Conservation (phyloP, 2,113 vertebrate genomes). For the Chionodraco myersi region DNA sequence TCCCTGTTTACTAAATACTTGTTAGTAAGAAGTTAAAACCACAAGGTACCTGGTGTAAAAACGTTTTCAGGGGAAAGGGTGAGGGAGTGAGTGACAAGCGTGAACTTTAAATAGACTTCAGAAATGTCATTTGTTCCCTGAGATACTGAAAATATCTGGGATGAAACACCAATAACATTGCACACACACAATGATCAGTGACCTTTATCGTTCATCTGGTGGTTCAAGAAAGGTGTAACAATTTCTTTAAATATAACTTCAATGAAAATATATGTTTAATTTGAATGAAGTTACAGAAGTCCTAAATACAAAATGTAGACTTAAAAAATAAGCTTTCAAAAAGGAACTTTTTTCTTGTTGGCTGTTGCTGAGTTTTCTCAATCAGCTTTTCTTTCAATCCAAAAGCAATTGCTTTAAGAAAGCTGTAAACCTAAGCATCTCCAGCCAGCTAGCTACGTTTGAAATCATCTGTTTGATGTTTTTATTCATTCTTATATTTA, state of each 20-base stretch:
- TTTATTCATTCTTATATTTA: no score
- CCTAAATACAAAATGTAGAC: no score
- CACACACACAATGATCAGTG: slow-evolving; percentile 10
- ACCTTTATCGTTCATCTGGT: background rate
- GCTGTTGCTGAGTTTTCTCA: no score
- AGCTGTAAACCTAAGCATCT: no score
- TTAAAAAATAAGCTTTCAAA: no score
- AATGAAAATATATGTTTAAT: no score
- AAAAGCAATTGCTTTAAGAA: no score
- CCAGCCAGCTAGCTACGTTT: no score
- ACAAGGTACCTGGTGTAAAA: slow-evolving; percentile 10
- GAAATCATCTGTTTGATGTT: no score
- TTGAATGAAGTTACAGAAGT: no score
- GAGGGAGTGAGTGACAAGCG: background rate
- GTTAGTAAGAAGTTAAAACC: slow-evolving; percentile 2
- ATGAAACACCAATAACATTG: background rate
- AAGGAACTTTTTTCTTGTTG: no score
- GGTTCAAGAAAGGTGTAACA: background rate
- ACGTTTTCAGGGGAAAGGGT: slow-evolving; percentile 11
- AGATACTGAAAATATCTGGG: slow-evolving; percentile 27
- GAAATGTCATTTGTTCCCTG: slow-evolving; percentile 27
- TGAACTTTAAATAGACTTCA: slow-evolving; percentile 21
- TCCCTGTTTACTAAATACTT: background rate
- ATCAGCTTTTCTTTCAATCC: no score
- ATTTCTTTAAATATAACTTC: background rate